Evolutionary conservation across 1,140 invertebrate species (phyloP).

Genomic region (Listronotus bonariensis): DNA sequence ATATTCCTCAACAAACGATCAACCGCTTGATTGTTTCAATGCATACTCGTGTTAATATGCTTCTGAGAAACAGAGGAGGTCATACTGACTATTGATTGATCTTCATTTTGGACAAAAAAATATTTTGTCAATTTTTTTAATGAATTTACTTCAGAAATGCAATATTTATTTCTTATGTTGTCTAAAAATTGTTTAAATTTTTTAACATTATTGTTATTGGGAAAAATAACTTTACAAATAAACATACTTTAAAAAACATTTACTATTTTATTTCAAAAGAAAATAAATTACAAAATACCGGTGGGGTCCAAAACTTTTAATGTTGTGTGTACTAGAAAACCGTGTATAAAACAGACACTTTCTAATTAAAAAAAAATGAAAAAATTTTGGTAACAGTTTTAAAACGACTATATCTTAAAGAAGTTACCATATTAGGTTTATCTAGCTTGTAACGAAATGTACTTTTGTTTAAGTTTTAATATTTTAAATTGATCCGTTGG

Average conservation of each 20-base stretch:
- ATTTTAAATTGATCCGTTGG: too few relatives aligned
- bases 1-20: conserved; percentile 16
- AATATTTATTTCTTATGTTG: too few relatives aligned
- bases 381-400: too few relatives aligned
- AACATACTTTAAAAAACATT: conserved; percentile 1
- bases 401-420: too few relatives aligned
- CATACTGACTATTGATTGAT: conserved; percentile 15
- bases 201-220: conserved; percentile 4
- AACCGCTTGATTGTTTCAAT: conserved; percentile 20
- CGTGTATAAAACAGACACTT: too few relatives aligned
- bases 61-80: background rate
- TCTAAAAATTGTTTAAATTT: background rate
- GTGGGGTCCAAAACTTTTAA: background rate
- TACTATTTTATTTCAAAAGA: background rate
- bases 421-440: too few relatives aligned
- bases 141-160: too few relatives aligned
- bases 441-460: too few relatives aligned
- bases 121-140: too few relatives aligned
- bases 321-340: conserved; percentile 13
- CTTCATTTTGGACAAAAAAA: background rate
- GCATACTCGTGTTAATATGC: conserved; percentile 10
- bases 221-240: conserved; percentile 10
- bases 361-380: too few relatives aligned
- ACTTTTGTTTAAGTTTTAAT: too few relatives aligned
- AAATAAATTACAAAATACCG: conserved; percentile 4